Conservation (phyloP, 2,888 invertebrate genomes). For the Diogma glabrata region DNA sequence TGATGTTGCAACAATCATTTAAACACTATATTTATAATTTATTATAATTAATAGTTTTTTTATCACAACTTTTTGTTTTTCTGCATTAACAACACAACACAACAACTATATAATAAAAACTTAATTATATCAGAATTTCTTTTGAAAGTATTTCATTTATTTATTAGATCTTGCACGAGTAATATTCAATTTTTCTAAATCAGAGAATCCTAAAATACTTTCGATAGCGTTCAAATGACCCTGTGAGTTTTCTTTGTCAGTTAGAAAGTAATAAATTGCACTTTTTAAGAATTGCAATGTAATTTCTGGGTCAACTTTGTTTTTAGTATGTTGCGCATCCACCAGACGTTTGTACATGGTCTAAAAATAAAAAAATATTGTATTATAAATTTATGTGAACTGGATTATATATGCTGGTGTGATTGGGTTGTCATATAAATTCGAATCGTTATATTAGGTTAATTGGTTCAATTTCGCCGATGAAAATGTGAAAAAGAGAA, state of each 20-base stretch:
- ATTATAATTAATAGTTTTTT: background rate
- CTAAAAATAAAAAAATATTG: conserved; percentile 42
- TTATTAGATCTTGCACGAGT: conserved; percentile 49
- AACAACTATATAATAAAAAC: background rate
- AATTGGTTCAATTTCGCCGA: too few species aligned
- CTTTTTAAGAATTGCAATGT: conserved; percentile 87
- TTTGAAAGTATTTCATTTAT: conserved; percentile 24
- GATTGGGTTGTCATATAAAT: too few species aligned
- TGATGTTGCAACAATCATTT: too few species aligned
- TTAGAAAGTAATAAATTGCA: conserved; percentile 83
- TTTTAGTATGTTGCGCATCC: conserved; percentile 62
- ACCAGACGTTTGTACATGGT: conserved; percentile 76
- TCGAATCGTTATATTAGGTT: too few species aligned
- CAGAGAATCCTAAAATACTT: conserved; percentile 81
- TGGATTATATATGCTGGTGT: too few species aligned
- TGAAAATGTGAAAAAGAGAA: too few species aligned
- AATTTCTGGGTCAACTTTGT: conserved; percentile 76
- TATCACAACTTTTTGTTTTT: background rate
- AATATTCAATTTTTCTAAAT: conserved; percentile 67
- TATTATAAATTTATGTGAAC: too few species aligned
- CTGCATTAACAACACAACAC: background rate
- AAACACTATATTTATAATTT: too few species aligned
- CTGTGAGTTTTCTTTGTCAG: conserved; percentile 78
- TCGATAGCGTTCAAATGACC: conserved; percentile 84
- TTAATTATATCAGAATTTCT: background rate